Base-by-base conservation (phyloP, 2,113 vertebrate species). In the Serinus canaria region DNA sequence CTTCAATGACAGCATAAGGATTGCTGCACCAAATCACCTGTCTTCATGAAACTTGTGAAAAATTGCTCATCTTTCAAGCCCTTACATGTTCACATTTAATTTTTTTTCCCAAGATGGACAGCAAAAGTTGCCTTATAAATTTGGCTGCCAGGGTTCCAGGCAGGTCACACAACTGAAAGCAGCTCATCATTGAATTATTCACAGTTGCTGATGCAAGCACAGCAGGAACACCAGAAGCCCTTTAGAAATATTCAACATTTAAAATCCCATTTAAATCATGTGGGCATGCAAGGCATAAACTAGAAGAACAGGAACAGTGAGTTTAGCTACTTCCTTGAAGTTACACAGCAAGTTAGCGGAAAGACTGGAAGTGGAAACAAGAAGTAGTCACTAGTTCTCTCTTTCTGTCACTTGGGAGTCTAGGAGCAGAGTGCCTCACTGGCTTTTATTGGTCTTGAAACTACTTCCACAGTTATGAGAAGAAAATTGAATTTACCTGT, bases 401-500 rank as follows among this genome's bases (percentile, higher is more conserved):
- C 50, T 64, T 87, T 76, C 66, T 89, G 43, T 78, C 37, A 53
- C 41, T 64, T 56, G 15, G 0, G 1, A 91, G 18, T 33, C 16
- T 18, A 44, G 22, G 15, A 68, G 19, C 6, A 56, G 92, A 72
- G 20, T 30, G 44, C 19, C 16, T 69, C 46, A 28, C 4, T n/a
- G 30, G 23, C 20, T 81, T 92, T 66, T 37, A 74, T 5, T 12
- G 25, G n/a, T 41, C 66, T 70, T 50, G 18, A 70, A 89, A 50
- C 9, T 55, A 84, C 25, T 41, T 50, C 24, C 41, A 62, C 13
- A 27, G 44, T 67, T 74, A 62, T 10, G 10, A 47, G 44, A 94
- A 33, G 31, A 52, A 64, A 87, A 90, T 13, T 15, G 39, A 46
- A 79, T 76, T 98, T 97, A 99, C 99, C 98, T 99, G 99, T 96